Base-by-base conservation (phyloP, 1,140 invertebrate species). In the Cherax destructor region DNA sequence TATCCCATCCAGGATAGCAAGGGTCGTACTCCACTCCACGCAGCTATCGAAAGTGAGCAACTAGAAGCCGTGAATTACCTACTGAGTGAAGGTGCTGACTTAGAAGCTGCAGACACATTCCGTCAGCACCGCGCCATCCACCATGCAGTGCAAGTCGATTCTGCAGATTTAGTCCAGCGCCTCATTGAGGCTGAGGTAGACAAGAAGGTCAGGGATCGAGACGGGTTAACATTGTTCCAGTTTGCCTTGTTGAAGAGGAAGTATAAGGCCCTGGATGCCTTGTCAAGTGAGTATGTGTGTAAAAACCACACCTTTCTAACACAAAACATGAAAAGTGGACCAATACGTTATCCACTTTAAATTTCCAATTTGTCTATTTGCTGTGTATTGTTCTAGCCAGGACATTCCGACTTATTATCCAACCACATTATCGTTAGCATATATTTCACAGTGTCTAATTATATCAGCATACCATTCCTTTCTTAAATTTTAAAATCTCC, bases 61-160 rank as follows among this genome's bases (percentile, higher is more conserved):
- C n/a, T n/a, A 3, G 81, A 89, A 1, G n/a, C 83, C 7, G 52
- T 90, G 13, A 21, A 41, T 10, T 83, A 61, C n/a, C 87, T 92
- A 4, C n/a, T 84, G 49, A 56, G 18, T 4, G 69, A 76, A 41
- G 83, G 85, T n/a, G 92, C 92, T 1, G 30, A 81, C 47, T 0
- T 86, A 16, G 87, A 92, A 69, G 49, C 83, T 4, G 6, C 18
- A 0, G 92, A 92, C 83, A 30, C 7, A 18, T 21, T 16, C 21
- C 84, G 83, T 11, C 83, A 76, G n/a, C 76, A 86, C 49, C 84
- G 83, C 47, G 80, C 88, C 77, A 76, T 92, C 61, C 92, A 92
- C 81, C 79, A 89, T 24, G 92, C 92, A 77, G 90, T 92, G 72
- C 49, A 80, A 83, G 50, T 80, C 5, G 92, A 92, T 77, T 80